A percentile compares a stretch with the other conserved stretches of the same genome.
Conservation (phyloP, 2,113 vertebrate genomes). For the Rhinolophus sinicus region DNA sequence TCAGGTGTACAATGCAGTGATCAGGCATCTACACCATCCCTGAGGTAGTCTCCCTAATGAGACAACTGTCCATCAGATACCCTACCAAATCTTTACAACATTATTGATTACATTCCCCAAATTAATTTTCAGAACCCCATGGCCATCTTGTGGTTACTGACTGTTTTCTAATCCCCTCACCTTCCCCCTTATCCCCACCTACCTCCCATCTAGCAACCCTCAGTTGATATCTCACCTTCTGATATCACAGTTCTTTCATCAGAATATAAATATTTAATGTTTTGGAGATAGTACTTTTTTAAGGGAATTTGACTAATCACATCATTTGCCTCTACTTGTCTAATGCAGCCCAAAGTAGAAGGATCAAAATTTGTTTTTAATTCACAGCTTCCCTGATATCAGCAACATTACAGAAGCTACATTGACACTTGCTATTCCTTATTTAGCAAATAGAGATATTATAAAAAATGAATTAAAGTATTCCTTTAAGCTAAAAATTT, state of each 20-base stretch:
- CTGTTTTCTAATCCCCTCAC: too few species aligned
- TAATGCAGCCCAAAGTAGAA: background rate
- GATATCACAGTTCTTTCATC: background rate
- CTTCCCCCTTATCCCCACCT: too few species aligned
- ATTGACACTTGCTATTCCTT: background rate
- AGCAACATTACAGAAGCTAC: background rate
- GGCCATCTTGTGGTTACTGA: too few species aligned
- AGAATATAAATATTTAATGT: background rate
- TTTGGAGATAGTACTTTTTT: background rate
- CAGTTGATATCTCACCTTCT: background rate
- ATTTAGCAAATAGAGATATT: background rate
- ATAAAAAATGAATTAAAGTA: background rate
- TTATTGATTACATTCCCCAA: too few species aligned
- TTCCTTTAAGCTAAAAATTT: constrained; percentile 19
- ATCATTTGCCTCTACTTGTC: background rate
- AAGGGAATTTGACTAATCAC: background rate
- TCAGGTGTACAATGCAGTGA: too few species aligned
- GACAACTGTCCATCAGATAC: too few species aligned
- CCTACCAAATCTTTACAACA: too few species aligned
- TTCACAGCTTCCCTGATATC: background rate
- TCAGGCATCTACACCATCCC: too few species aligned
- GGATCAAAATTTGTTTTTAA: background rate
- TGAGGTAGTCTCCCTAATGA: too few species aligned
- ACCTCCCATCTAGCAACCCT: too few species aligned
- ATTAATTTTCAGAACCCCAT: too few species aligned